These are phyloP conservation scores for Atta cephalotes DNA, from an alignment of 1,140 invertebrate species.

Conservation along the genomic window DNA sequence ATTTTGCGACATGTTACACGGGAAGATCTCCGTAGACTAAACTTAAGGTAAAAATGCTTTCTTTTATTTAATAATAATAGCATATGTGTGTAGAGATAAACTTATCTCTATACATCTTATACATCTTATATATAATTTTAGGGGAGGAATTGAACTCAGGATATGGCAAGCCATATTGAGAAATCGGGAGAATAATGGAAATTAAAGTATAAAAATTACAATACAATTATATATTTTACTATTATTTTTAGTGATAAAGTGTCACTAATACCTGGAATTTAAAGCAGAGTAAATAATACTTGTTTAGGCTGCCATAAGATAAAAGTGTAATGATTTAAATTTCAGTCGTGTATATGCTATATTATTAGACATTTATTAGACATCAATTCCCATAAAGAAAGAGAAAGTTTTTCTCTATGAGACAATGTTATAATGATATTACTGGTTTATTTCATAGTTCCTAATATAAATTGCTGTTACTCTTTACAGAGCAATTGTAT, in stretches of 20 bases:
- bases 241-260: conserved; percentile 7
- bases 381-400: conserved; percentile 28
- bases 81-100: conserved; percentile 24
- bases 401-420: conserved; percentile 64
- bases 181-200: conserved; percentile 77
- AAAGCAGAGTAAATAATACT: conserved; percentile 59
- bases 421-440: conserved; percentile 68
- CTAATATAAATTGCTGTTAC: conserved; percentile 62
- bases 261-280: conserved; percentile 25
- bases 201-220: not conserved
- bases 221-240: conserved; percentile 10
- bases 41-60: conserved; percentile 88
- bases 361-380: not conserved
- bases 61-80: conserved; percentile 18
- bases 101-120: too few species aligned
- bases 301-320: conserved; percentile 24
- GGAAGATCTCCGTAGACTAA: conserved; percentile 91
- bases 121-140: conserved; percentile 68
- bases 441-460: conserved; percentile 68
- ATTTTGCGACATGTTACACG: conserved; percentile 91
- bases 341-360: conserved; percentile 4
- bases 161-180: conserved; percentile 88
- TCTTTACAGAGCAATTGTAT: conserved; percentile 41
- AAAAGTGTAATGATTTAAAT: conserved; percentile 44
- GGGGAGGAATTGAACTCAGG: conserved; percentile 88